phyloP scores from a whole-genome alignment of 2,797 vertebrate species.

The Pipistrellus kuhlii region DNA sequence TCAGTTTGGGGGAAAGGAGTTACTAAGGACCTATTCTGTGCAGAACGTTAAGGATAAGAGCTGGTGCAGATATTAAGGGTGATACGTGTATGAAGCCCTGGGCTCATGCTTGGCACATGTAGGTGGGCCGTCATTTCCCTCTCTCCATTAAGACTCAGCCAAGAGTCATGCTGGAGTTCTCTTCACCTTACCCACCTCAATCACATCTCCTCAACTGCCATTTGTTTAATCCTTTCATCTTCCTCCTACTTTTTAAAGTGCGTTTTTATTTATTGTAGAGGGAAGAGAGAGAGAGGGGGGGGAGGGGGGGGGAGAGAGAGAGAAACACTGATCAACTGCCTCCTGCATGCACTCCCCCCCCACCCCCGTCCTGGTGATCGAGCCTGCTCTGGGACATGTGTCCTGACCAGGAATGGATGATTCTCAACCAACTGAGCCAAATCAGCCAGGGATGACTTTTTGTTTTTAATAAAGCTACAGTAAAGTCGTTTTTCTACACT shows the following conservation, averaged over 20 bases:
- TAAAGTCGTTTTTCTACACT: slow-evolving; percentile 40
- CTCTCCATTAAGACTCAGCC: neutral
- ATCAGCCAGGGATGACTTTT: neutral
- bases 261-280: neutral
- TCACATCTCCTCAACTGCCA: slow-evolving; percentile 9
- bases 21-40: slow-evolving; percentile 40
- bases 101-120: neutral
- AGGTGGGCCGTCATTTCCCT: neutral
- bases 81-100: slow-evolving; percentile 8
- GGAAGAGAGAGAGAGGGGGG: neutral
- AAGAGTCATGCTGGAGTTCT: slow-evolving; percentile 35
- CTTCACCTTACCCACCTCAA: neutral
- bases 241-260: neutral
- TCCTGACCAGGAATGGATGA: neutral
- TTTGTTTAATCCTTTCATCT: slow-evolving; percentile 40
- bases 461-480: neutral
- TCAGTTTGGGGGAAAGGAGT: neutral
- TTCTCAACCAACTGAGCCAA: neutral
- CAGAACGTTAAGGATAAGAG: slow-evolving; percentile 37
- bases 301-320: no score
- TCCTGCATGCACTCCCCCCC: neutral
- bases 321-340: neutral
- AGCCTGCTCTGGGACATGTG: neutral
- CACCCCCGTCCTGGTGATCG: neutral
- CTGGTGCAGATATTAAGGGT: slow-evolving; percentile 5